These are phyloP conservation scores for Callionymus lyra DNA, from an alignment of 2,113 vertebrate species.

Conservation along the genomic window DNA sequence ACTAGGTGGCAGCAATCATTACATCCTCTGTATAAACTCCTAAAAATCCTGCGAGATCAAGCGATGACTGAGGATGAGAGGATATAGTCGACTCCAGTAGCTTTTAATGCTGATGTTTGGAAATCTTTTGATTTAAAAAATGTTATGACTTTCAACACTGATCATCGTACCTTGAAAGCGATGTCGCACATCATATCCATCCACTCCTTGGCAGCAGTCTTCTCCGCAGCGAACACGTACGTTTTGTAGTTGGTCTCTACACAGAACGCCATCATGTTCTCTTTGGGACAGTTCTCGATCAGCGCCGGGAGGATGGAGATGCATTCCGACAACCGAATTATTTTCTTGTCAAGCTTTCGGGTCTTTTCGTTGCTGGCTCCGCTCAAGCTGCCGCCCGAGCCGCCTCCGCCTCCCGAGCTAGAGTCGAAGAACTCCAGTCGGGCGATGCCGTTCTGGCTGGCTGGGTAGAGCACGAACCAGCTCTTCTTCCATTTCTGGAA, in stretches of 20 bases:
- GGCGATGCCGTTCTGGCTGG: slow-evolving; percentile 87
- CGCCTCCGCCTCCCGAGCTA: slow-evolving; percentile 26
- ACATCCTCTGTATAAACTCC: no score
- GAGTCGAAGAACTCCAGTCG: slow-evolving; percentile 89
- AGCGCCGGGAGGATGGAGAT: slow-evolving; percentile 79
- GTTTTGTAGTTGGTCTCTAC: slow-evolving; percentile 88
- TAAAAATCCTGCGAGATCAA: no score
- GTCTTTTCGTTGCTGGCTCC: slow-evolving; percentile 71
- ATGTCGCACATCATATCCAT: slow-evolving; percentile 85
- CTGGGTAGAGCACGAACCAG: slow-evolving; percentile 87
- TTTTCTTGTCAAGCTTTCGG: slow-evolving; percentile 82
- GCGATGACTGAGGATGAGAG: no score
- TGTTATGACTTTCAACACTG: no score
- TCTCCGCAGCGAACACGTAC: slow-evolving; percentile 80
- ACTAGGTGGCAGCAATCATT: no score
- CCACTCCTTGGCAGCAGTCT: slow-evolving; percentile 71
- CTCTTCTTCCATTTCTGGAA: slow-evolving; percentile 90
- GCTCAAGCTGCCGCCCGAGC: slow-evolving; percentile 55
- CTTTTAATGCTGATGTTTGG: no score
- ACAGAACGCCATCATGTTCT: slow-evolving; percentile 79
- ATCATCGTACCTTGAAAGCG: slow-evolving; percentile 78
- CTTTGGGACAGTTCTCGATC: slow-evolving; percentile 77
- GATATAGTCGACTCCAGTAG: no score
- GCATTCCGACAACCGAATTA: slow-evolving; percentile 87
- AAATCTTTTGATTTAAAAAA: no score